A percentile compares a stretch with the other conserved stretches of the same genome.
phyloP scores from a whole-genome alignment of 1,140 invertebrate species.

The Papilio glaucus region DNA sequence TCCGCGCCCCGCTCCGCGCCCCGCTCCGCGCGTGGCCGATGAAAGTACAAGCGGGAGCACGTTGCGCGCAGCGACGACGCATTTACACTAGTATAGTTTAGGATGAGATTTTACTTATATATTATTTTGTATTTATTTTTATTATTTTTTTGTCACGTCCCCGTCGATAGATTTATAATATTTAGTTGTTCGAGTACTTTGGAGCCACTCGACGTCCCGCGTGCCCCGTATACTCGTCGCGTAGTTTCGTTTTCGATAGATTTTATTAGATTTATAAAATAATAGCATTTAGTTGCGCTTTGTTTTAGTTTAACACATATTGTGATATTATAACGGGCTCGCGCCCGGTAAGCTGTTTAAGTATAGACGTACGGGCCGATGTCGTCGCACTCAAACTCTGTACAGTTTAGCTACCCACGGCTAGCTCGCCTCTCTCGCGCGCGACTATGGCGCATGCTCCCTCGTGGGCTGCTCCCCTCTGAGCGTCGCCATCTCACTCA shows the following conservation, averaged over 20 bases:
- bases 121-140: constrained; percentile 30
- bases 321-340: constrained; percentile 77
- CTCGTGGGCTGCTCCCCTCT: background rate
- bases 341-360: constrained; percentile 67
- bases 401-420: no score
- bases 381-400: constrained; percentile 27
- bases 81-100: constrained; percentile 41
- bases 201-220: background rate
- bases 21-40: constrained; percentile 18
- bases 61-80: constrained; percentile 30
- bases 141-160: background rate
- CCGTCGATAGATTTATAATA: background rate
- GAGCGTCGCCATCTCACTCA: no score
- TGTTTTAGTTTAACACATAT: constrained; percentile 74
- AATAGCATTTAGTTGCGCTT: constrained; percentile 68
- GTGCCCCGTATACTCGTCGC: background rate
- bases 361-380: constrained; percentile 33
- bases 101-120: constrained; percentile 31
- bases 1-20: background rate
- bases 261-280: constrained; percentile 64
- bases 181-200: background rate
- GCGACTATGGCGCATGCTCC: background rate
- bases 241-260: constrained; percentile 62
- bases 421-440: no score
- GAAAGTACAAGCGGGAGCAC: constrained; percentile 43